Conservation (phyloP, 2,888 invertebrate species). For the Drosophila paucipuncta region DNA sequence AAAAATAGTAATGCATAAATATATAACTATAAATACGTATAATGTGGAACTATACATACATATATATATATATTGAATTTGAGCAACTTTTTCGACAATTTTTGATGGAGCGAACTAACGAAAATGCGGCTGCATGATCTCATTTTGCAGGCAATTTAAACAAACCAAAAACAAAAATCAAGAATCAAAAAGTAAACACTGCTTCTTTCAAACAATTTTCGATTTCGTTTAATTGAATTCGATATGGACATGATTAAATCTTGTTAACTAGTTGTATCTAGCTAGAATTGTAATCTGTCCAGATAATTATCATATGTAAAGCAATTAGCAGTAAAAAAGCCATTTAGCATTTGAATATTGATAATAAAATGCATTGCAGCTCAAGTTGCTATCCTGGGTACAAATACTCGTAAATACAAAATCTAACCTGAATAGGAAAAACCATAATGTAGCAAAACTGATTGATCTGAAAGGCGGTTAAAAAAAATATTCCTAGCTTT, state of each 20-base stretch:
- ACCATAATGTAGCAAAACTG: background rate
- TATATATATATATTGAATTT: background rate
- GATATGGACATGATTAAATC: conserved; percentile 9
- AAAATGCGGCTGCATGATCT: conserved; percentile 39
- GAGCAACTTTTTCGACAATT: conserved; percentile 1
- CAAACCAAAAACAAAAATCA: conserved; percentile 20
- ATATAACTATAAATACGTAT: background rate
- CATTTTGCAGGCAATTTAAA: conserved; percentile 41
- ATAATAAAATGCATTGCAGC: background rate
- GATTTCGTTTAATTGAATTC: conserved; percentile 12
- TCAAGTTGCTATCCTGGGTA: background rate
- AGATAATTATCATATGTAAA: background rate
- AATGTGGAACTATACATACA: background rate
- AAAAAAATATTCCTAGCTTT: background rate
- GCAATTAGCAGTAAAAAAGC: background rate
- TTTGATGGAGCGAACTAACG: conserved; percentile 15
- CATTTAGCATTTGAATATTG: background rate
- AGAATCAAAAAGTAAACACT: conserved; percentile 28
- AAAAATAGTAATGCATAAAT: background rate
- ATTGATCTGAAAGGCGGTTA: background rate
- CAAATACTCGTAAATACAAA: background rate
- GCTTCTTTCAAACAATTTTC: conserved; percentile 48
- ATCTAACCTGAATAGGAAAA: background rate
- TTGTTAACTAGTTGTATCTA: conserved; percentile 7
- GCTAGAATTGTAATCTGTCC: background rate